These are phyloP conservation scores for Meloidogyne exigua DNA, from an alignment of 1,140 invertebrate genomes.

Conservation along the genomic window DNA sequence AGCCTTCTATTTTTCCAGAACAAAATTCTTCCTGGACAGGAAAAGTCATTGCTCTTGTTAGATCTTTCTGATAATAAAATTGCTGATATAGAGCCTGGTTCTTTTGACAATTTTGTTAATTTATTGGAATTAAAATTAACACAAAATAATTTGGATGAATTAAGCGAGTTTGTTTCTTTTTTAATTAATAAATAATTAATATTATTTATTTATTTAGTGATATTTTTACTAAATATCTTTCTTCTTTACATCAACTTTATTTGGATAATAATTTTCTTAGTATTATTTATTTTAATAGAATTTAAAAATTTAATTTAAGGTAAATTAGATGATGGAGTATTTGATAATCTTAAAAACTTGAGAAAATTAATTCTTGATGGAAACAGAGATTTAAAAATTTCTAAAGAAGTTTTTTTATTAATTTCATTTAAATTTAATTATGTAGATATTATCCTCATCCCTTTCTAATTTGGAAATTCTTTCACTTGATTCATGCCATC, in stretches of 20 bases:
- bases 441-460: constrained; percentile 9
- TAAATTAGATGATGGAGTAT: constrained; percentile 27
- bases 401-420: constrained; percentile 1
- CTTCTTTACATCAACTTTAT: constrained; percentile 25
- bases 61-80: constrained; percentile 27
- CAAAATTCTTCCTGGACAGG: constrained; percentile 30
- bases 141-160: constrained; percentile 22
- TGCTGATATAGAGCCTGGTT: constrained; percentile 13
- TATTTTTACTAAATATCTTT: constrained; percentile 11
- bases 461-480: constrained; percentile 15
- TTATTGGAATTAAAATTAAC: constrained; percentile 30
- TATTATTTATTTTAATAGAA: background rate
- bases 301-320: background rate
- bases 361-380: constrained; percentile 30
- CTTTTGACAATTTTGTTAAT: constrained; percentile 27
- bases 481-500: constrained; percentile 15
- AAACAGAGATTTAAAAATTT: constrained; percentile 16
- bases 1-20: too few species aligned
- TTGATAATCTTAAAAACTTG: constrained; percentile 27
- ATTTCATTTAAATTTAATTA: background rate
- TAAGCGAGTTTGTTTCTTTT: constrained; percentile 19
- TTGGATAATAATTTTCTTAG: constrained; percentile 28
- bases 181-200: constrained; percentile 8
- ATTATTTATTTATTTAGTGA: constrained; percentile 17
- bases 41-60: constrained; percentile 15